phyloP scores from a whole-genome alignment of 2,797 vertebrate genomes.

The Gallirallus australis region DNA sequence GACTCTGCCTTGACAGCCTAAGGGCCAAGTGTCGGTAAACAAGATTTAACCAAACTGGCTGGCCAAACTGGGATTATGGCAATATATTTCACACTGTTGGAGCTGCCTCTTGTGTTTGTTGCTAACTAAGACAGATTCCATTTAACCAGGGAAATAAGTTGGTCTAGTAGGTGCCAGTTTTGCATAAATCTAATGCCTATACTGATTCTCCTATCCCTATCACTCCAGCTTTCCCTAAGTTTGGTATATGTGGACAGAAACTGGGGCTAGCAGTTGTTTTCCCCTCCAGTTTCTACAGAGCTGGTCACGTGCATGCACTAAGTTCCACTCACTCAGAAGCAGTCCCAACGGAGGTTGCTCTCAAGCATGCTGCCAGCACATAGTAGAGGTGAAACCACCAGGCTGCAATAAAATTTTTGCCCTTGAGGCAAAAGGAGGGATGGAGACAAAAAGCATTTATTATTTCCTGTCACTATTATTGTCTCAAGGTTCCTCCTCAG shows the following conservation, averaged over 20 bases:
- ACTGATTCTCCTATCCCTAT: neutral
- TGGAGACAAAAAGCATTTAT: conserved; percentile 63
- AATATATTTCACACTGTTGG: neutral
- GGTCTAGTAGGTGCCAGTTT: neutral
- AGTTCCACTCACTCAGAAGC: neutral
- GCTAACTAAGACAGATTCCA: neutral
- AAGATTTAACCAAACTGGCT: neutral
- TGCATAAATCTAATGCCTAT: neutral
- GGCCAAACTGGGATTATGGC: neutral
- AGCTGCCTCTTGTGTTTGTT: neutral
- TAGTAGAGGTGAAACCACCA: conserved; percentile 38
- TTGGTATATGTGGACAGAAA: neutral
- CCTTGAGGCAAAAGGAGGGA: conserved; percentile 40
- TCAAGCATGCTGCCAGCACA: neutral
- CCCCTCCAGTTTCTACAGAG: neutral
- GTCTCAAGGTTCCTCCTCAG: conserved; percentile 36
- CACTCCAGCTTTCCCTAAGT: neutral
- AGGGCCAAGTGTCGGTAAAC: neutral
- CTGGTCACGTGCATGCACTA: neutral
- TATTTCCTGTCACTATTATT: conserved; percentile 62
- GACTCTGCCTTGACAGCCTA: neutral
- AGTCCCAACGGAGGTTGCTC: neutral
- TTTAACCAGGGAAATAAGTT: neutral
- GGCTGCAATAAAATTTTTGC: conserved; percentile 45
- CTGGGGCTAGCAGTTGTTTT: neutral